These are phyloP conservation scores for Dugesia japonica DNA, from an alignment of 2,888 invertebrate species.

Conservation along the genomic window DNA sequence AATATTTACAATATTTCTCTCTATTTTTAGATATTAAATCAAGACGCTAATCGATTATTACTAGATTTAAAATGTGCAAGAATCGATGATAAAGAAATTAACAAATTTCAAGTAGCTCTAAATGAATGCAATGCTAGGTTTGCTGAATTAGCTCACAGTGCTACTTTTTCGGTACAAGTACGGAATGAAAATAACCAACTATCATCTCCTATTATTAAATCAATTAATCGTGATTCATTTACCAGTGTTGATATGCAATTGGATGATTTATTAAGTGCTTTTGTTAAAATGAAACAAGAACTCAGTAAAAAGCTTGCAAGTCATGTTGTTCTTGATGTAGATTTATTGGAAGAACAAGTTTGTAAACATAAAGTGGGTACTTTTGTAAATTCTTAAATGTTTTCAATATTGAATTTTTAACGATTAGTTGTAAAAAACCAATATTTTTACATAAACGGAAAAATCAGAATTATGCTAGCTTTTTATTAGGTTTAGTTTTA, in stretches of 20 bases:
- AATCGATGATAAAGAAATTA: conserved; percentile 58
- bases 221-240: not conserved
- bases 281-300: not conserved
- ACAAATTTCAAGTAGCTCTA: conserved; percentile 73
- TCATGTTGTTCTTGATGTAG: not conserved
- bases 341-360: not conserved
- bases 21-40: conserved; percentile 62
- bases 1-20: not conserved
- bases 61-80: conserved; percentile 88
- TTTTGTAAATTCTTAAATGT: too few relatives aligned
- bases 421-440: too few relatives aligned
- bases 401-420: too few relatives aligned
- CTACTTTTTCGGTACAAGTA: conserved; percentile 44
- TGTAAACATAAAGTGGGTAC: conserved; percentile 20
- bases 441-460: too few relatives aligned
- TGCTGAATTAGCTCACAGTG: conserved; percentile 73
- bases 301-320: not conserved
- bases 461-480: too few relatives aligned
- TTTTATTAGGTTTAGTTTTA: too few relatives aligned
- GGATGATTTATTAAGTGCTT: not conserved
- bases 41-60: conserved; percentile 83
- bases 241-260: not conserved
- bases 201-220: not conserved
- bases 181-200: not conserved
- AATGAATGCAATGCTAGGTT: conserved; percentile 81